Evolutionary conservation across 1,140 invertebrate genomes (phyloP).

Genomic region (Drosophila melanogaster): Release_6_plus_ISO1_MT NT_037436.4:12305001-12305500

Average conservation of each 20-base stretch:
- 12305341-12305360: constrained; percentile 27
- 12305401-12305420: constrained; percentile 16
- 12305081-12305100: no score
- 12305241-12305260: constrained; percentile 27
- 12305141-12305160: background rate
- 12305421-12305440: constrained; percentile 68
- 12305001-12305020: background rate
- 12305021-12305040: no score
- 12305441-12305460: constrained; percentile 65
- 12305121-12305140: background rate
- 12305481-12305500: constrained; percentile 83
- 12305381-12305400: background rate
- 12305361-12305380: background rate
- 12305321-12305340: constrained; percentile 22
- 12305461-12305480: constrained; percentile 83
- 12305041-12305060: no score
- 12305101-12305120: no score
- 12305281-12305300: constrained; percentile 35
- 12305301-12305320: constrained; percentile 10
- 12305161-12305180: background rate
- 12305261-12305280: constrained; percentile 65
- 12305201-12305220: constrained; percentile 14
- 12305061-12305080: no score
- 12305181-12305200: constrained; percentile 18
- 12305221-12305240: constrained; percentile 21